These are phyloP conservation scores for Platalea minor DNA, from an alignment of 2,797 vertebrate species.

Conservation along the genomic window DNA sequence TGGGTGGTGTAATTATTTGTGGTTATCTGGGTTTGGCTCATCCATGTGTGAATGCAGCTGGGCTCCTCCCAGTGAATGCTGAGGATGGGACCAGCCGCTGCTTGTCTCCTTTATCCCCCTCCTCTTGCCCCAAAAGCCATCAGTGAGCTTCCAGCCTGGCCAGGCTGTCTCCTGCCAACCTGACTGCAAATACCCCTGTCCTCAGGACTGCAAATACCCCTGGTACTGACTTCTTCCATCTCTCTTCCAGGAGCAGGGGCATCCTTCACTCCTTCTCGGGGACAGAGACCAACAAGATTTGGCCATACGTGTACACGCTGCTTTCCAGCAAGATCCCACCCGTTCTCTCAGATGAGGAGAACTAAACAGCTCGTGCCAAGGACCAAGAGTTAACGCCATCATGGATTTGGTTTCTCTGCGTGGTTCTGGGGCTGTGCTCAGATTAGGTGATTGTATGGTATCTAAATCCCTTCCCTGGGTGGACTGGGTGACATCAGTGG, in stretches of 20 bases:
- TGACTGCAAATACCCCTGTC: background rate
- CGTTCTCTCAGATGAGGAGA: slow-evolving; percentile 68
- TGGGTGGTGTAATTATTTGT: background rate
- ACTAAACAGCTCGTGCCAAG: slow-evolving; percentile 40
- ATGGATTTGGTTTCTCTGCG: background rate
- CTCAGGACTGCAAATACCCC: background rate
- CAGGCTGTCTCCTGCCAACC: background rate
- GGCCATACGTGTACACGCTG: slow-evolving; percentile 91
- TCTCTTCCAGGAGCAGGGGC: slow-evolving; percentile 83
- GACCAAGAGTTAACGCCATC: background rate
- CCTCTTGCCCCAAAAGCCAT: background rate
- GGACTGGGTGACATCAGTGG: background rate
- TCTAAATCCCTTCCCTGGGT: background rate
- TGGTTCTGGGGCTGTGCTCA: slow-evolving; percentile 37
- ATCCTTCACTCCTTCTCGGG: slow-evolving; percentile 93
- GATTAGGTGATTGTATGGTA: background rate
- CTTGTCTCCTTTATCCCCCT: background rate
- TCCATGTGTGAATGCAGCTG: background rate
- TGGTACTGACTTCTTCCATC: background rate
- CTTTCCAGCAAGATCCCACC: slow-evolving; percentile 85
- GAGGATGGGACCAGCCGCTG: fast-evolving
- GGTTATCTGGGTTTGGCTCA: background rate
- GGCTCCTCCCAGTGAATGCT: background rate
- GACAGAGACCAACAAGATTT: slow-evolving; percentile 94
- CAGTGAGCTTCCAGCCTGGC: background rate